Evolutionary conservation across 1,140 invertebrate species (phyloP), one percentile per base, ranked within the genome.

Genomic region (Odontomachus brunneus): DNA sequence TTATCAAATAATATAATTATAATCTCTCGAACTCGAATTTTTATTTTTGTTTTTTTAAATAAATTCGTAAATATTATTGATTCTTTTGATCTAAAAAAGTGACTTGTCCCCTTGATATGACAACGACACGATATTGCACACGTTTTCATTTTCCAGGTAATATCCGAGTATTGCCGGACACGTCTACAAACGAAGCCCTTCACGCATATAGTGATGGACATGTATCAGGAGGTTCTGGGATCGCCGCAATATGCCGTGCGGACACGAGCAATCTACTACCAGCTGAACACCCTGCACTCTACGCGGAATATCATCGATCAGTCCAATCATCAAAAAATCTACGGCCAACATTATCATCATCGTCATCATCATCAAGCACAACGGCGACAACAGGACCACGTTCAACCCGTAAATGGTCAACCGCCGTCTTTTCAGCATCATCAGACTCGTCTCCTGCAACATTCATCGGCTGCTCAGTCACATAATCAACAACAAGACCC

Each of bases 181-280:
- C 91, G 94, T 29, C 87, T 95, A 60, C 94, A 95, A 83, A 94
- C 93, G 26, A 93, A 95, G 60, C 95, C 95, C 1, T 96, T 96
- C 88, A 95, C 95, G 0, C 95, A 96, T 84, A 95, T 95, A 17
- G 94, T 96, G 2, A 96, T 96, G 95, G 95, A 96, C 85, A 93
- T 96, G 90, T 95, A 96, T 76, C 93, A 94, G 29, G 95, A 95
- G 83, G 94, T 95, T 1, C 88, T 95, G 71, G 91, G 90, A 51
- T 94, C 93, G 0, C 84, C 92, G 0, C 93, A 93, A 60, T 94
- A 93, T 53, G 87, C 87, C 3, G 91, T 90, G 0, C 87, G 93
- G 5, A 93, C 91, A 80, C 91, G 92, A 22, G 86, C 90, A 0
- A 67, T 38, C 33, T 90, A 33, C 83, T 91, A 65, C 38, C 89